Conservation (phyloP, 1,140 invertebrate genomes). For the Drosophila gunungcola region DNA sequence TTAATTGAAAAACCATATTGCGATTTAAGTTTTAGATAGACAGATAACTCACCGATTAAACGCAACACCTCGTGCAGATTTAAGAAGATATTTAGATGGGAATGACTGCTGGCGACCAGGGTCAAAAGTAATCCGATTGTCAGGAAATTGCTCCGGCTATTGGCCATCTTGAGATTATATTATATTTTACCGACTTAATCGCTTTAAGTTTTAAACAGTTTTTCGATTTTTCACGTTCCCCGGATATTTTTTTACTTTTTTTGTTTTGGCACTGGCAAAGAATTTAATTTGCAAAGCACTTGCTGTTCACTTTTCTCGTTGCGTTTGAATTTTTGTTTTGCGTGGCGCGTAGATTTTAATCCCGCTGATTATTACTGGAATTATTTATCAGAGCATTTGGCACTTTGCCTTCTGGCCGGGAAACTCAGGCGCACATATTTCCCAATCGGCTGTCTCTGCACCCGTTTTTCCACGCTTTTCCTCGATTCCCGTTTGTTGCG, state of each 20-base stretch:
- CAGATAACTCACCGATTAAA: slow-evolving; percentile 83
- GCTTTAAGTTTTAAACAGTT: slow-evolving; percentile 15
- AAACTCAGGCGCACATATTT: slow-evolving; percentile 53
- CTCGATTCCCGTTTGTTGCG: slow-evolving; percentile 59
- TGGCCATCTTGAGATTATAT: slow-evolving; percentile 46
- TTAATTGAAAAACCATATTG: slow-evolving; percentile 28
- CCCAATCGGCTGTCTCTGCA: slow-evolving; percentile 51
- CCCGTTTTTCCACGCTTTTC: slow-evolving; percentile 46
- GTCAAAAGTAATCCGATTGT: slow-evolving; percentile 79
- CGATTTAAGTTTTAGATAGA: neutral
- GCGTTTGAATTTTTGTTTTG: slow-evolving; percentile 5
- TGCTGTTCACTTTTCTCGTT: slow-evolving; percentile 26
- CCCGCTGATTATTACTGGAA: slow-evolving; percentile 24
- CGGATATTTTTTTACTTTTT: neutral
- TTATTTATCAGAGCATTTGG: slow-evolving; percentile 61
- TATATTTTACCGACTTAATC: slow-evolving; percentile 6
- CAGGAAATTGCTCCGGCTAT: slow-evolving; percentile 54
- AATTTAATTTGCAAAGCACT: slow-evolving; percentile 30
- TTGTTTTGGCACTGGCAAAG: slow-evolving; percentile 46
- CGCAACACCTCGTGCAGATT: slow-evolving; percentile 84
- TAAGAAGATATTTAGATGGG: slow-evolving; percentile 84
- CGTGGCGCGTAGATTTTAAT: slow-evolving; percentile 44
- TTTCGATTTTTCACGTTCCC: neutral
- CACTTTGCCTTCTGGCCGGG: slow-evolving; percentile 37
- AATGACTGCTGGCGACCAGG: slow-evolving; percentile 58